Base-by-base conservation (phyloP, 2,888 invertebrate genomes). In the Epsilonema sp. region DNA sequence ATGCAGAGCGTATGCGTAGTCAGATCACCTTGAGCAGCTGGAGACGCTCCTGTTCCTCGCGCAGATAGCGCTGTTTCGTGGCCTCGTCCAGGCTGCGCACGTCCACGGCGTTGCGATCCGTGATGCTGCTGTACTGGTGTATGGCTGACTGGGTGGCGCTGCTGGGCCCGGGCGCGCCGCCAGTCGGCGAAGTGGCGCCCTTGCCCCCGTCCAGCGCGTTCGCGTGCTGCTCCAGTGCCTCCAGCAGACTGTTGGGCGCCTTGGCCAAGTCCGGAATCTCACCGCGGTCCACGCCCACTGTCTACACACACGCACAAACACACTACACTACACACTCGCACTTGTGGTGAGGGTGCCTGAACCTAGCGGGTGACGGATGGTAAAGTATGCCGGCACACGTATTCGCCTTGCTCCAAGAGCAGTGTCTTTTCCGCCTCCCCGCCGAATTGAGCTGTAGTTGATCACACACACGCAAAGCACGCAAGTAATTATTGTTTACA, bases 191-290 rank as follows among this genome's bases (percentile, higher is more conserved):
- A n/a, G 26, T 43, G 21, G 47, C 16, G n/a, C 53, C 19, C 53
- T 46, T 22, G 54, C 52, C 58, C 45, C 92, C 92, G 65, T 97
- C 97, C 51, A 97, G 69, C 1, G 83, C 77, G 38, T 81, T 82
- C 52, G 94, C 75, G 70, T 97, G 94, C 52, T 89, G 85, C 65
- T 97, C 94, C 56, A 97, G 71, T 0, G 97, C 94, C 68, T 97
- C 94, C 49, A 97, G 72, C 46, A 97, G 74, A 66, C 90, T 90
- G 67, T 89, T 87, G 1, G 94, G 94, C 0, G 92, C 94, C 74
- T 90, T 87, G 4, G 92, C 90, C 58, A 94, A 75, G 70, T 94
- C 94, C 38, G 94, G 94, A 67, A 94, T 92, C 65, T 94, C 92
- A 26, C 90, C 90, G 69, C 89, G 89, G 67, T 94, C 92, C 61